phyloP scores from a whole-genome alignment of 92 coral and sea anemone species.

The Zoanthus sociatus region DNA sequence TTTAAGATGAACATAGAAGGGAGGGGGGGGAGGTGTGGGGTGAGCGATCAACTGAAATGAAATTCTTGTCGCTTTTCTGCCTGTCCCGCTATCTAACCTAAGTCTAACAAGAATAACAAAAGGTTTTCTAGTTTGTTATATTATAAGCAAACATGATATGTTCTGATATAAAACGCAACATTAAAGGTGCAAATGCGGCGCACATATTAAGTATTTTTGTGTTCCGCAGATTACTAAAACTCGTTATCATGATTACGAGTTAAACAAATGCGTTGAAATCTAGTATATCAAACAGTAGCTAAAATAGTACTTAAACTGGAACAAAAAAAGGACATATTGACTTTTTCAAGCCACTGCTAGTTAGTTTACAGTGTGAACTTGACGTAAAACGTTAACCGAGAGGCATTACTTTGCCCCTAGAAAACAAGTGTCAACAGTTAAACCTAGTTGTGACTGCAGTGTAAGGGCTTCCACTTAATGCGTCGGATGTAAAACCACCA shows the following conservation, averaged over 20 bases:
- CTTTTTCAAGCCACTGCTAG: background rate
- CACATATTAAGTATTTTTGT: background rate
- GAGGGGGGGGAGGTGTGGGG: no score
- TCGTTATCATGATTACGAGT: background rate
- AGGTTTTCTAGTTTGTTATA: background rate
- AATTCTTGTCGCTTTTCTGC: background rate
- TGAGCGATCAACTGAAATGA: no score
- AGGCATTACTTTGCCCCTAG: background rate
- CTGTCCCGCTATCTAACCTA: background rate
- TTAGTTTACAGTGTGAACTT: background rate
- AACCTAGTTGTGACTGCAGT: background rate
- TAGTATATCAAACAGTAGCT: background rate
- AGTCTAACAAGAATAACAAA: background rate
- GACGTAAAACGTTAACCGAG: background rate
- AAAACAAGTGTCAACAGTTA: background rate
- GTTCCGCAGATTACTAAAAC: background rate
- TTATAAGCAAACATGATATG: background rate
- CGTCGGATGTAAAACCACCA: slow-evolving; percentile 21
- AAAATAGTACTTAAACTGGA: background rate
- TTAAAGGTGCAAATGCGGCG: background rate
- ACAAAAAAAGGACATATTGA: background rate
- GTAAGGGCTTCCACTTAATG: background rate
- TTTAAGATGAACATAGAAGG: no score
- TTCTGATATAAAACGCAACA: background rate
- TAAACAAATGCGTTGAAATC: background rate